Evolutionary conservation across 2,888 invertebrate species (phyloP), one percentile per base, ranked within the genome.

Genomic region (Apomyelois bistriatella): DNA sequence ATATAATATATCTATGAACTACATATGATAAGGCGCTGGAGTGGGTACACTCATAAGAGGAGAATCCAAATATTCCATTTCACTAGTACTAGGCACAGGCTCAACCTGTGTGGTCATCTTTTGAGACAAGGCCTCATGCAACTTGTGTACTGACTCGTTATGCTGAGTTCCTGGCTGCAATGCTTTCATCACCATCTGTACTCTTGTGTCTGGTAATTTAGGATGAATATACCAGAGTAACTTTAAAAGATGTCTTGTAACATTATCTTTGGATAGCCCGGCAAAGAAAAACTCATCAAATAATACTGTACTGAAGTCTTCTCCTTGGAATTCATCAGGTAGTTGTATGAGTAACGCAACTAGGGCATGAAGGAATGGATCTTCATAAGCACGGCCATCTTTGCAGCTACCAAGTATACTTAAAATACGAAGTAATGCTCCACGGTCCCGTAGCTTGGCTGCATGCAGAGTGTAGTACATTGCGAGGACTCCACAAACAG

Each of bases 211-310:
- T 0, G 97, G 97, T 54, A 98, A 81, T 79, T 96, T 97, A 15
- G 94, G 94, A 81, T 98, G 94, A 58, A 97, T 94, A 74, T 97
- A 97, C 96, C 97, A 98, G 36, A 98, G 82, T 48, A 99, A 89
- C 76, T 98, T 97, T 46, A 98, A 83, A 72, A 98, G 91, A 89
- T 99, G 99, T 49, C 97, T 92, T 3, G 96, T 95, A 0, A 98
- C 98, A 90, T 98, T 98, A 72, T 98, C 98, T 58, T 96, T 93
- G 1, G 95, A 93, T 13, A 98, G 89, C 0, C 96, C 96, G 53
- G 97, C 97, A 81, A 98, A 95, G 71, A 99, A 95, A 80, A 98
- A 98, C 79, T 98, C 98, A 82, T 98, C 98, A 86, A 99, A 98
- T 41, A 99, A 93, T 1, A 97, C 96, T 1, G 97, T 97, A 82